Evolutionary conservation across 30 jellyfish, hydroid and myxozoan genomes (phyloP), one percentile per base, ranked within the genome.

Genomic region (Turritopsis dohrnii): DNA sequence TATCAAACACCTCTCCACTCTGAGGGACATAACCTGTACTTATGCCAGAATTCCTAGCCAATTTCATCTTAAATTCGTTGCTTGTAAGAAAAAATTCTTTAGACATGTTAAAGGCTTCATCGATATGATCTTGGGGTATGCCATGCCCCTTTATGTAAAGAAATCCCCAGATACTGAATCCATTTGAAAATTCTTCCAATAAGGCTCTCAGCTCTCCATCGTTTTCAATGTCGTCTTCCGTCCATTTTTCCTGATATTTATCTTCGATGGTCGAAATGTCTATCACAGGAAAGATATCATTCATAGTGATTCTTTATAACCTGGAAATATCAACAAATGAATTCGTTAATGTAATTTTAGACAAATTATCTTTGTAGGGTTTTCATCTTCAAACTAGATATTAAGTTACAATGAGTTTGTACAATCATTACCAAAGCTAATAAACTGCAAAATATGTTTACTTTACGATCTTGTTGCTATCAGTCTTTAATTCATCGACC

Each of bases 121-220:
- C 71, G 21, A 82, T 71, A 28, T 25, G 83, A 29, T 71, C 0
- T 66, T 71, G 77, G 13, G 52, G 53, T 21, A 82, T 82, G 7
- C 73, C 83, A n/a, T 82, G 89, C 65, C 89, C 89, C 7, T 26
- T 82, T 20, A 82, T 71, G 29, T 82, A 82, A 21, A 82, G 30
- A n/a, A 82, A 82, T 4, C 89, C 89, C 89, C 89, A 82, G 23
- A 73, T 82, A 41, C 83, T 23, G 25, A 82, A 82, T 16, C 86
- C 89, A 16, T 66, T 29, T 71, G 77, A 29, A 16, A 82, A 21
- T 1, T 82, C 79, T 0, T 82, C 74, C 23, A 71, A 79, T 21
- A 82, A 17, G 4, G 71, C 52, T 52, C 31, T 71, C 22, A 82
- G 22, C 21, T 82, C 24, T 30, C 4, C 66, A 54, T 82, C 89